These are phyloP conservation scores for Didymodactylos carnosus DNA, from an alignment of 2,888 invertebrate species.

Conservation along the genomic window DNA sequence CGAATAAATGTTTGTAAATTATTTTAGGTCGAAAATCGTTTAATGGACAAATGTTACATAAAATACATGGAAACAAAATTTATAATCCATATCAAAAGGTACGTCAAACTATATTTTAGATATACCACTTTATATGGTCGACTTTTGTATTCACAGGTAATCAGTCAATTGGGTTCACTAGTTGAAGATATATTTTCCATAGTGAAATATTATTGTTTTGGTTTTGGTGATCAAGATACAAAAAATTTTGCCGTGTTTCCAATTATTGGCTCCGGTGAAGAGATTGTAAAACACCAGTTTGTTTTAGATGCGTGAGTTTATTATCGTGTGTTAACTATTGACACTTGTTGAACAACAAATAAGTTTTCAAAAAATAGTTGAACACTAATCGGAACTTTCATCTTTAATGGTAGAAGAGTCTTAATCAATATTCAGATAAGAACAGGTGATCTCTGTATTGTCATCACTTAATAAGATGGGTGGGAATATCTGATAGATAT, in stretches of 20 bases:
- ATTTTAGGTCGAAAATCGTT: slow-evolving; percentile 38
- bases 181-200: not conserved
- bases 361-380: too few relatives aligned
- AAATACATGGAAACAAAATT: slow-evolving; percentile 25
- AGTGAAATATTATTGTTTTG: slow-evolving; percentile 16
- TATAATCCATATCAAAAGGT: slow-evolving; percentile 38
- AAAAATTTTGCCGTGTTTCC: slow-evolving; percentile 26
- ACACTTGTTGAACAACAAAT: too few relatives aligned
- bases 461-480: too few relatives aligned
- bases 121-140: slow-evolving; percentile 28
- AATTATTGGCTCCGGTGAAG: slow-evolving; percentile 20
- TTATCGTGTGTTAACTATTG: too few relatives aligned
- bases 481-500: too few relatives aligned
- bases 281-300: slow-evolving; percentile 22
- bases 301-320: slow-evolving; percentile 19
- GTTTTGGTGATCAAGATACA: slow-evolving; percentile 29
- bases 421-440: too few relatives aligned
- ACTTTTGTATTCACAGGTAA: slow-evolving; percentile 22
- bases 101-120: too few relatives aligned
- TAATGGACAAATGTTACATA: slow-evolving; percentile 33
- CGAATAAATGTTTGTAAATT: slow-evolving; percentile 29
- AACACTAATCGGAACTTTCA: too few relatives aligned
- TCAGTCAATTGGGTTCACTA: not conserved
- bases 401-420: too few relatives aligned
- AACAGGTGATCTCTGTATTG: too few relatives aligned